Conservation (phyloP, 2,797 vertebrate species). For the Pseudochirops corinnae region DNA sequence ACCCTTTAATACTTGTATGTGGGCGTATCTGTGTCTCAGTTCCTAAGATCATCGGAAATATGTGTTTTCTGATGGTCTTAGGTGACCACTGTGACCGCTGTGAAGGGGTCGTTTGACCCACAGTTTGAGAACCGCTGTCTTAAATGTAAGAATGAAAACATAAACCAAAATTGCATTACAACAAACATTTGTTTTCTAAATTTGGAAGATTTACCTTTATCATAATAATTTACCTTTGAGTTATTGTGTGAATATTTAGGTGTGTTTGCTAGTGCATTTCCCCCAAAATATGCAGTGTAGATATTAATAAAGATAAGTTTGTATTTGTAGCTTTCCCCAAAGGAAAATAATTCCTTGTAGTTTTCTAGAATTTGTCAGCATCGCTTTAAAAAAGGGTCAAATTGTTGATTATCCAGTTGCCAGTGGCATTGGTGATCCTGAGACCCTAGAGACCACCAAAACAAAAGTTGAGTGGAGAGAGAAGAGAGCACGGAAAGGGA, state of each 20-base stretch:
- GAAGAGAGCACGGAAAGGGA: background rate
- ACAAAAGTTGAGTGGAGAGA: background rate
- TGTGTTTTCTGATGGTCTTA: too few relatives aligned
- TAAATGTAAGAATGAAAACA: slow-evolving; percentile 24
- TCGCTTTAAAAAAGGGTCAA: background rate
- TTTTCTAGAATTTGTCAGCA: background rate
- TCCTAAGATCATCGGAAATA: too few relatives aligned
- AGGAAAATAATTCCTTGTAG: slow-evolving; percentile 5
- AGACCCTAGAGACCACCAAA: background rate
- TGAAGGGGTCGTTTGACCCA: too few relatives aligned
- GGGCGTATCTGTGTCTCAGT: too few relatives aligned
- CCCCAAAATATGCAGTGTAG: background rate
- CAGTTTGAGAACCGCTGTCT: too few relatives aligned
- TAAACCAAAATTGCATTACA: slow-evolving; percentile 41
- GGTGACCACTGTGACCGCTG: too few relatives aligned
- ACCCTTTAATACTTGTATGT: too few relatives aligned
- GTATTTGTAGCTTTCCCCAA: slow-evolving; percentile 31
- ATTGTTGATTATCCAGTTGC: background rate
- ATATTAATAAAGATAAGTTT: background rate
- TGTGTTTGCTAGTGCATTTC: slow-evolving; percentile 39
- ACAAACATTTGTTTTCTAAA: slow-evolving; percentile 26
- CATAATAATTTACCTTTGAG: slow-evolving; percentile 18
- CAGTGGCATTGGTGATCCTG: background rate
- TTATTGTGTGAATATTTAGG: slow-evolving; percentile 42
- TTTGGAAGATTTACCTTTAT: background rate